These are phyloP conservation scores for Sabellastarte sp. DNA, from an alignment of 2,888 invertebrate genomes.

Conservation along the genomic window DNA sequence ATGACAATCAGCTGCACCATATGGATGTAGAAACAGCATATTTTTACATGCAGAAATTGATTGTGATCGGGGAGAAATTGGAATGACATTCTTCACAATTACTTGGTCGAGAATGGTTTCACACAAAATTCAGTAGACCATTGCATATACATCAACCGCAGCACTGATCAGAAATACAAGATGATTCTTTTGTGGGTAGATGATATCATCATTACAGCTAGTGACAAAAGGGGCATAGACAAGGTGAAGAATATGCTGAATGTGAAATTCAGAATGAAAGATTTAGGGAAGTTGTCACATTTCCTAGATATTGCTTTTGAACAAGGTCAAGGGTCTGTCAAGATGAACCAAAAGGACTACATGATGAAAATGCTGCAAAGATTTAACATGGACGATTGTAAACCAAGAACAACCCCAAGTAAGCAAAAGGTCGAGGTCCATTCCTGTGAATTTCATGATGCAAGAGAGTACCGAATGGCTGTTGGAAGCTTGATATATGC, in stretches of 20 bases:
- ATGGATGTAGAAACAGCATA: conserved; percentile 30
- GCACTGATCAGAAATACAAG: too few species aligned
- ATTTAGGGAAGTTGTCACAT: conserved; percentile 13
- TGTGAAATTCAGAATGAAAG: conserved; percentile 23
- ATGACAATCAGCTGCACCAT: conserved; percentile 24
- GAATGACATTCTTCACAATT: conserved; percentile 20
- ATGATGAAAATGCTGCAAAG: conserved; percentile 2
- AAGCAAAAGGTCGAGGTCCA: not conserved
- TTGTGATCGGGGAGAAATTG: conserved; percentile 28
- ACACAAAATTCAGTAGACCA: not conserved
- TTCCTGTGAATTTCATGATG: not conserved
- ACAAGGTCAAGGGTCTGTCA: not conserved
- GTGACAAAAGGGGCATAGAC: not conserved
- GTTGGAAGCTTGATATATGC: conserved; percentile 19
- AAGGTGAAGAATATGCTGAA: conserved; percentile 2
- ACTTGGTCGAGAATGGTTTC: conserved; percentile 17
- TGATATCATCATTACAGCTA: conserved; percentile 7
- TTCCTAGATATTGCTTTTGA: conserved; percentile 22
- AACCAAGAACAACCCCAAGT: not conserved
- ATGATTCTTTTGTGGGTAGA: conserved; percentile 1
- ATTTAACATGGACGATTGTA: conserved; percentile 2
- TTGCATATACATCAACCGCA: conserved; percentile 2
- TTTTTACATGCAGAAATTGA: conserved; percentile 28
- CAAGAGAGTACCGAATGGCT: not conserved
- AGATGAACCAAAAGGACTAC: conserved; percentile 5